A percentile compares a stretch with the other conserved stretches of the same genome.
These are phyloP conservation scores for Gambelia wislizenii DNA, from an alignment of 2,797 vertebrate genomes.

Conservation along the genomic window DNA sequence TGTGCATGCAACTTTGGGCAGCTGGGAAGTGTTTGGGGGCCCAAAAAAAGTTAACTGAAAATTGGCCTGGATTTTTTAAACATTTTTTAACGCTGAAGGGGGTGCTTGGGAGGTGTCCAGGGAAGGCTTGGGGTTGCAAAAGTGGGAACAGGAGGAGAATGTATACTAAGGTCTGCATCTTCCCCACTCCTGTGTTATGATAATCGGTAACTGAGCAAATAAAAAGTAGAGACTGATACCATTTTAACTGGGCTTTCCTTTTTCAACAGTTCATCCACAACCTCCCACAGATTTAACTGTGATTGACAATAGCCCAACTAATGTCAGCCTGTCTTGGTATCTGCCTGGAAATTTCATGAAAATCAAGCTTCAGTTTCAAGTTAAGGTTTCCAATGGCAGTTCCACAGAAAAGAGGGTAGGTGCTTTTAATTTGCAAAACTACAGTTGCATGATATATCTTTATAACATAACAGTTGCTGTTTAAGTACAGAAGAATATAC, in stretches of 20 bases:
- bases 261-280: slow-evolving; percentile 75
- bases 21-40: no score
- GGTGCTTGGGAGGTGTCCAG: no score
- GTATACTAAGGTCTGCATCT: no score
- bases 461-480: neutral
- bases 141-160: no score
- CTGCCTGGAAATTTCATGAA: slow-evolving; percentile 75
- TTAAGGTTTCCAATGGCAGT: slow-evolving; percentile 67
- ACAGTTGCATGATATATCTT: neutral
- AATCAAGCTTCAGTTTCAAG: slow-evolving; percentile 77
- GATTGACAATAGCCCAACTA: slow-evolving; percentile 68
- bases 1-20: no score
- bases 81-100: no score
- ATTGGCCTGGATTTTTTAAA: no score
- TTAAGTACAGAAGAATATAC: neutral
- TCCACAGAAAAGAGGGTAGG: slow-evolving; percentile 73
- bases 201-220: neutral
- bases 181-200: neutral
- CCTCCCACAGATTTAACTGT: slow-evolving; percentile 71
- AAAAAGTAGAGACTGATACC: no score
- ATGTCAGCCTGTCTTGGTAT: slow-evolving; percentile 70
- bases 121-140: no score
- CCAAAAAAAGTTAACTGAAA: no score
- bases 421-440: slow-evolving; percentile 26
- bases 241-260: slow-evolving; percentile 43